These are phyloP conservation scores for Peromyscus eremicus DNA, from an alignment of 2,797 vertebrate species.

Conservation along the genomic window DNA sequence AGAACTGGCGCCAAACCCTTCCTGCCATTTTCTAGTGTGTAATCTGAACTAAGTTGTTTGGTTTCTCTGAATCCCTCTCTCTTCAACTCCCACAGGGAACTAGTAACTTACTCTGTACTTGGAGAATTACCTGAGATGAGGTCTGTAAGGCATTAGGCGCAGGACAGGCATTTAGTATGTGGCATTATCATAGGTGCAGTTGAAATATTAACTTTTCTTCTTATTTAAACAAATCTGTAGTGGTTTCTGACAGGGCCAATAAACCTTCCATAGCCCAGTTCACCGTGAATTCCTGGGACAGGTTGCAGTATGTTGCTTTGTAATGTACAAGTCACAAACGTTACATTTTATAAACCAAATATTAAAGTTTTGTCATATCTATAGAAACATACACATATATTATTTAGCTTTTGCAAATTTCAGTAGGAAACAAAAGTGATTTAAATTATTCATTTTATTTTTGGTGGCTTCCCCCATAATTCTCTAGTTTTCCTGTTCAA, in stretches of 20 bases:
- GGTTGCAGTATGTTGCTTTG: background rate
- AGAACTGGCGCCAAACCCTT: background rate
- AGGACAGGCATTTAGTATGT: background rate
- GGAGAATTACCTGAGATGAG: background rate
- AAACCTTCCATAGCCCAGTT: background rate
- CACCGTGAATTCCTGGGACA: slow-evolving; percentile 7
- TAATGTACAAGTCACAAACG: slow-evolving; percentile 8
- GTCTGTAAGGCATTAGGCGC: background rate
- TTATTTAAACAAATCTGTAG: slow-evolving; percentile 9
- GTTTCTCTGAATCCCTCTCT: background rate
- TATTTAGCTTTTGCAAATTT: slow-evolving; percentile 31
- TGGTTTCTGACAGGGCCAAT: background rate
- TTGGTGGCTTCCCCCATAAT: background rate
- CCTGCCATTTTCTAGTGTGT: slow-evolving; percentile 25
- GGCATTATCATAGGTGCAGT: background rate
- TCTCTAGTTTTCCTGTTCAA: slow-evolving; percentile 23
- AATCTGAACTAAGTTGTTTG: background rate
- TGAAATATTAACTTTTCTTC: slow-evolving; percentile 40
- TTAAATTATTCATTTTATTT: slow-evolving; percentile 53
- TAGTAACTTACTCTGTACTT: background rate
- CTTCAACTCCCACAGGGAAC: background rate
- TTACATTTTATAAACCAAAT: slow-evolving; percentile 27
- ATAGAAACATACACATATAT: background rate
- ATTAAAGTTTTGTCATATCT: slow-evolving; percentile 30
- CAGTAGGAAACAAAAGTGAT: background rate